Conservation (phyloP, 2,113 vertebrate genomes). For the Campylomormyrus numenius region DNA sequence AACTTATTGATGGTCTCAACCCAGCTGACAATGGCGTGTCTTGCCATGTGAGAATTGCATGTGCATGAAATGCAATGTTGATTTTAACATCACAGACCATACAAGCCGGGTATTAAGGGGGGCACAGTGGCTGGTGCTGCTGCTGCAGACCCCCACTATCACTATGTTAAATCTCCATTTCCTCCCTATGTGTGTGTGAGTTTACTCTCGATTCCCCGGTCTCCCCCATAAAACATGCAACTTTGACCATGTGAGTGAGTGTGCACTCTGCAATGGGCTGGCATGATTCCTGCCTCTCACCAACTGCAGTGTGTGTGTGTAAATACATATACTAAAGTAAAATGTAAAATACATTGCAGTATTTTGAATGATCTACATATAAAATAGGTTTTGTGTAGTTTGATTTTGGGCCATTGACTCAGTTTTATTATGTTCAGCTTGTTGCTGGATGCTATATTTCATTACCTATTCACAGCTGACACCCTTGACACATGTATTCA, state of each 20-base stretch:
- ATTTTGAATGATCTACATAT: not conserved
- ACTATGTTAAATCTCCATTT: not conserved
- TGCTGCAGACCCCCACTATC: not conserved
- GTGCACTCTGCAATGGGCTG: not conserved
- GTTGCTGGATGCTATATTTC: not conserved
- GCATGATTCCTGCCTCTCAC: not conserved
- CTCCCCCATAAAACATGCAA: not conserved
- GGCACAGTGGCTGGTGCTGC: not conserved
- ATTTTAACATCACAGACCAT: not conserved
- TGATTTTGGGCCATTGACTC: not conserved
- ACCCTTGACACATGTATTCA: slow-evolving; percentile 4
- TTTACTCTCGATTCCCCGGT: not conserved
- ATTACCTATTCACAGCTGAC: not conserved
- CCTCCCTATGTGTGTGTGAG: not conserved
- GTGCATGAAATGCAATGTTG: not conserved
- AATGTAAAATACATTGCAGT: not conserved
- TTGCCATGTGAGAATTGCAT: not conserved
- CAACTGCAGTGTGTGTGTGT: not conserved
- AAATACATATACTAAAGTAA: not conserved
- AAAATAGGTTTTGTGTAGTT: not conserved
- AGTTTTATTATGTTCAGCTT: slow-evolving; percentile 1
- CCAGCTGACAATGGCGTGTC: not conserved
- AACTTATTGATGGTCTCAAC: not conserved
- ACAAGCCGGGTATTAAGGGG: not conserved
- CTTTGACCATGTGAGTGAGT: not conserved